These are phyloP conservation scores for Brenthis hecate DNA, from an alignment of 2,888 invertebrate genomes.

Conservation along the genomic window DNA sequence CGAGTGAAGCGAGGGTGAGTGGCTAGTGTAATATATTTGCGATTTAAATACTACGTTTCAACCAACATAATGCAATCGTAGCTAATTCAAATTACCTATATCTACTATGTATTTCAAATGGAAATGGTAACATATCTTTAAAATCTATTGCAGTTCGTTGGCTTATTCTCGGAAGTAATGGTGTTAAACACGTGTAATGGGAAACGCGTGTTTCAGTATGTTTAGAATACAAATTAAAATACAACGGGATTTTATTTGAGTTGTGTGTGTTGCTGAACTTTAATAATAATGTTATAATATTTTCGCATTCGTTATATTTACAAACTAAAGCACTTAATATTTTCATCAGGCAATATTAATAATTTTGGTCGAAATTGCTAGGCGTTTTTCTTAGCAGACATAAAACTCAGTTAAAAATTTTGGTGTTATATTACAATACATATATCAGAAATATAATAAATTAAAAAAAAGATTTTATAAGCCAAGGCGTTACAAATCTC, in stretches of 20 bases:
- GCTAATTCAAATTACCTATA: constrained; percentile 3
- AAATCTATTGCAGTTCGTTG: constrained; percentile 35
- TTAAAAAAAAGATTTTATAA: too few species aligned
- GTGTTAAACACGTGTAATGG: constrained; percentile 35
- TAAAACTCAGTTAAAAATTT: too few species aligned
- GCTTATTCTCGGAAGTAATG: constrained; percentile 33
- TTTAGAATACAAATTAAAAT: constrained; percentile 35
- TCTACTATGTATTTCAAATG: neutral
- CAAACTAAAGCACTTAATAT: neutral
- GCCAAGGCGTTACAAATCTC: too few species aligned
- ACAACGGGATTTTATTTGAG: constrained; percentile 18
- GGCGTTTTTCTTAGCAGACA: too few species aligned
- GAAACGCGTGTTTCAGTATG: constrained; percentile 33
- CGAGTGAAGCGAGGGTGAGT: too few species aligned
- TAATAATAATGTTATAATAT: too few species aligned
- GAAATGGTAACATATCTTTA: constrained; percentile 25
- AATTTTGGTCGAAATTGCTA: too few species aligned
- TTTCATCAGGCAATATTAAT: neutral
- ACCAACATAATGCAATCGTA: neutral
- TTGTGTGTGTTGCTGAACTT: neutral
- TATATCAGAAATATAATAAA: too few species aligned
- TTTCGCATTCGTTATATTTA: neutral
- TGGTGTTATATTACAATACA: too few species aligned
- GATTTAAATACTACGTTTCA: too few species aligned
- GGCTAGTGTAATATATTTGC: too few species aligned